Evolutionary conservation across 2,888 invertebrate species (phyloP).

Genomic region (Tridacna crocea): DNA sequence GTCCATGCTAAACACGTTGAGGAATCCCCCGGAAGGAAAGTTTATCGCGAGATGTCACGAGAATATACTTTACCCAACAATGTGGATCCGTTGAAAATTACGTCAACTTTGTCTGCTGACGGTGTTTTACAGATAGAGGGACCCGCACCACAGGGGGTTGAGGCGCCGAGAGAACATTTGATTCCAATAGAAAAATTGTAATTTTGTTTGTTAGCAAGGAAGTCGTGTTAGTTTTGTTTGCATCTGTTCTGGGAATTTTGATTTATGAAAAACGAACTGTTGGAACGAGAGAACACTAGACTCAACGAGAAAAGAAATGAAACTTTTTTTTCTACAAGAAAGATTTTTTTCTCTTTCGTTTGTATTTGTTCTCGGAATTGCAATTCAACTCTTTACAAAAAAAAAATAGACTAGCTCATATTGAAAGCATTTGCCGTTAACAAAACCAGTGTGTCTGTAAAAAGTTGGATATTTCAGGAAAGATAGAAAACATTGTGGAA

Average conservation of each 20-base stretch:
- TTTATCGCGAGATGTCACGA: slow-evolving; percentile 98
- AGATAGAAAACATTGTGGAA: too few species aligned
- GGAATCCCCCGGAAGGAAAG: slow-evolving; percentile 97
- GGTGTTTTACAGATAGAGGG: slow-evolving; percentile 98
- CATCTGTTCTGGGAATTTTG: not conserved
- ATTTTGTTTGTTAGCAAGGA: not conserved
- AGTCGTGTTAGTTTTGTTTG: not conserved
- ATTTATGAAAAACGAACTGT: too few species aligned
- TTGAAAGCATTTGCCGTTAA: too few species aligned
- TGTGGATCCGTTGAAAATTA: slow-evolving; percentile 97
- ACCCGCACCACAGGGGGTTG: slow-evolving; percentile 93
- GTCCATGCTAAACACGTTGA: slow-evolving; percentile 99
- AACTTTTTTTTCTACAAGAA: too few species aligned
- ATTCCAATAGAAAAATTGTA: slow-evolving; percentile 88
- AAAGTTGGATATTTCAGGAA: too few species aligned
- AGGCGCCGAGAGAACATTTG: slow-evolving; percentile 89
- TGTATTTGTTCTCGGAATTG: too few species aligned
- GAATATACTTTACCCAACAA: slow-evolving; percentile 98
- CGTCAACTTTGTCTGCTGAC: slow-evolving; percentile 97
- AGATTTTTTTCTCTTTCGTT: too few species aligned
- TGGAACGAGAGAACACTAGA: too few species aligned
- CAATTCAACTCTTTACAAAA: too few species aligned
- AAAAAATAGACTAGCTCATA: too few species aligned
- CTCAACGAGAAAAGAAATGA: too few species aligned
- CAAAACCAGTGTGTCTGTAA: too few species aligned